Base-by-base conservation (phyloP, 2,113 vertebrate species). In the Tautogolabrus adspersus region DNA sequence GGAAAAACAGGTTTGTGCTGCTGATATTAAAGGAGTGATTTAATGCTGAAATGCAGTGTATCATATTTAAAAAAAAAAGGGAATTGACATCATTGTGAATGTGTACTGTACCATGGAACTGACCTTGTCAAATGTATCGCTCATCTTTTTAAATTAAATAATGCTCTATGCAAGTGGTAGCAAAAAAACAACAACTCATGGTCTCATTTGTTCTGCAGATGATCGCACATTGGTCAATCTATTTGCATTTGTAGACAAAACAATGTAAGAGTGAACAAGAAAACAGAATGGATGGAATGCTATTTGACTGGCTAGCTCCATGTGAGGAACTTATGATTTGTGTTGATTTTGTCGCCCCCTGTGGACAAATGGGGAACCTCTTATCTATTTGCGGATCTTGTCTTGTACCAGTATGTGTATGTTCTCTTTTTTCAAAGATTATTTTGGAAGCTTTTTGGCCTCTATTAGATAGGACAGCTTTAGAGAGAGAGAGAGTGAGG, bases 91-190 rank as follows among this genome's bases (percentile, higher is more conserved):
- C 49, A 77, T 85, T 89, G 79, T 92, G 71, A 87, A 74, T 80
- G 67, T 88, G 77, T 86, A 62, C 57, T 88, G 79, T 84, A 88
- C 86, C 66, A 87, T 84, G 65, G 47, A 90, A 93, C 76, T 86
- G 85, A 90, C 71, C 73, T 60, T 84, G 86, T 93, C 77, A 71
- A 83, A 77, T 89, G 77, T 92, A 79, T 89, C 77, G 23, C 69
- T 78, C 59, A 90, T 89, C 57, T 91, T 93, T 95, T 93, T 89
- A 77, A 91, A 95, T 88, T 88, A 95, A 94, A 94, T 77, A 56
- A 79, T 88, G 89, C 89, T 91, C 84, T 82, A 85, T 87, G 91
- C 80, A 89, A 91, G 87, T 83, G 23, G 72, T 66, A 54, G 75
- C 77, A 70, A 67, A 62, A 47, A 8, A 15, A 7, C 13, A 18